Base-by-base conservation (phyloP, 2,113 vertebrate genomes). In the Siniperca chuatsi region DNA sequence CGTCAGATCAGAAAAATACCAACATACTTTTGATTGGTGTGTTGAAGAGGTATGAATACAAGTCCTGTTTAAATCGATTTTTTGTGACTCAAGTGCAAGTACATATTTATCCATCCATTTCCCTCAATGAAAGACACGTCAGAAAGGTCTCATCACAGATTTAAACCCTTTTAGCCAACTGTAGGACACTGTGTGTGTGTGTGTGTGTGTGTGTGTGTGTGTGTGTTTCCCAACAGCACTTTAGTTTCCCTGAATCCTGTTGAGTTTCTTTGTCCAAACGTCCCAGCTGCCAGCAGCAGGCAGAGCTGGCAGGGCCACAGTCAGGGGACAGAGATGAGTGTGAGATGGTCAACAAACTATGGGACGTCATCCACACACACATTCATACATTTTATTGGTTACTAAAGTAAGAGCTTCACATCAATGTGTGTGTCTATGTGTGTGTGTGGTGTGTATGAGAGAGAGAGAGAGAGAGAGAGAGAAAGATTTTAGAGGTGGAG, bases 301-400 rank as follows among this genome's bases (percentile, higher is more conserved):
- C 55, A 40, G 67, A 54, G 67, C 67, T 81, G 78, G 64, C 79
- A 67, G 81, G 79, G 67, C 74, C 71, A 23, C 21, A 16, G 71
- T 76, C 74, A 85, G 73, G 58, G 78, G 88, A 91, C 85, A 84
- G 75, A 84, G 78, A 60, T 18, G 55, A 67, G 60, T 6, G 35
- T 61, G 81, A 84, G 81, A 81, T 84, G 80, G 80, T 89, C 87
- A 82, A 46, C 75, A 74, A 81, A 89, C 82, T 91, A 91, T 93
- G 92, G 90, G 81, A 71, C 29, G 18, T 64, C 29, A 61, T 61
- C 77, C 67, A 29, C 75, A 65, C 46, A 40, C 50, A 60, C 33
- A 42, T 37, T 16, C 48, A 57, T 21, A 54, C 13, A 29, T 25
- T 42, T 58, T 35, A 4, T 16, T 73, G 35, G 21, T 57, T 25